Base-by-base conservation (phyloP, 1,140 invertebrate species). In the Zaprionus vittiger region DNA sequence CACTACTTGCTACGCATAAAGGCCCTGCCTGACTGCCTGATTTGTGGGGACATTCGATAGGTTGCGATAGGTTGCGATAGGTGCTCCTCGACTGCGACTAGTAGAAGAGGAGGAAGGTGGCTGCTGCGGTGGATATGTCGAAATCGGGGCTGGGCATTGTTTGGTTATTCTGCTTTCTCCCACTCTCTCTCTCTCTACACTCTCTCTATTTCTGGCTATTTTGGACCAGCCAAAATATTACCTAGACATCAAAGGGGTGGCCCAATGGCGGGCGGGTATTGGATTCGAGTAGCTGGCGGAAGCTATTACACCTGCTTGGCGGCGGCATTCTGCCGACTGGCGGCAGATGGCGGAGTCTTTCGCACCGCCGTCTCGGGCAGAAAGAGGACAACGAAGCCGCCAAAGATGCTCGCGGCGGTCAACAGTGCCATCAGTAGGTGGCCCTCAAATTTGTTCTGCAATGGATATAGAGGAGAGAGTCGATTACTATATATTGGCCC, bases 341-440 rank as follows among this genome's bases (percentile, higher is more conserved):
- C 59, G 4, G 52, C 52, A 20, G 83, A 72, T 9, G 55, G 26
- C 15, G 76, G 14, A 60, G 68, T 82, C 57, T 82, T 77, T 47
- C 87, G 78, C 56, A 82, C 77, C 11, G 91, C 90, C 34, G 91
- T 91, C 80, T 92, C 91, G 11, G 92, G 92, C 56, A 93, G 62
- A 52, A 93, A 93, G 49, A 93, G 77, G 22, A 93, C 91, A n/a
- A 93, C 91, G 44, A 93, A 78, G 14, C 94, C 93, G 5, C 93
- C 94, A 57, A 94, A 91, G 20, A 94, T 80, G 31, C 93, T 93
- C 63, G 79, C 93, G 22, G 89, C 86, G 14, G 93, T 94, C 0
- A 94, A 72, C 17, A 94, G 71, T 4, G 85, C 79, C 92, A 94
- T 93, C 22, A 94, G 80, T 60, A 94, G 81, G 60, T 93, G 90